Evolutionary conservation across 2,888 invertebrate species (phyloP).

Genomic region (Abscondita cerata): DNA sequence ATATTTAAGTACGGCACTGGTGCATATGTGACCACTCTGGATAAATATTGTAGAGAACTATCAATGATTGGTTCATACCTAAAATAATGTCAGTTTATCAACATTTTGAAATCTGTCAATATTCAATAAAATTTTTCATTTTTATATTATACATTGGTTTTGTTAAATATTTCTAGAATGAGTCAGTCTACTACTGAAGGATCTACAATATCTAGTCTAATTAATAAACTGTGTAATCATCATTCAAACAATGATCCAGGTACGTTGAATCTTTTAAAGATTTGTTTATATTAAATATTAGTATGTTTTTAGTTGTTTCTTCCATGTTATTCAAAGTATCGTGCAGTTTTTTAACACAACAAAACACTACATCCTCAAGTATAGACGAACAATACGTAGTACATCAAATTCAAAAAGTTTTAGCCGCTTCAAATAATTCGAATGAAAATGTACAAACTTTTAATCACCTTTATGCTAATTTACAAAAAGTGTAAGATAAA

Average conservation of each 20-base stretch:
- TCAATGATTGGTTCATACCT: too few relatives aligned
- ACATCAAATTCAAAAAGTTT: conserved; percentile 39
- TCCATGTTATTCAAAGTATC: conserved; percentile 47
- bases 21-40: too few relatives aligned
- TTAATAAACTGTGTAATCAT: conserved; percentile 52
- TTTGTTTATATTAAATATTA: not conserved
- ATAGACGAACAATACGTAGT: conserved; percentile 48
- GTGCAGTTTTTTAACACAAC: conserved; percentile 45
- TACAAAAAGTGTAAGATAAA: conserved; percentile 49
- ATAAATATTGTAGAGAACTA: too few relatives aligned
- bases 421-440: conserved; percentile 37
- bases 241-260: conserved; percentile 50
- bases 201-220: conserved; percentile 36
- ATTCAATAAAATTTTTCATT: too few relatives aligned
- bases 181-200: conserved; percentile 32
- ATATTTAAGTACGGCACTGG: too few relatives aligned
- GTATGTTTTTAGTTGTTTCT: too few relatives aligned
- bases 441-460: conserved; percentile 50
- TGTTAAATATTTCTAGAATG: conserved; percentile 25
- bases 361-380: conserved; percentile 45
- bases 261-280: conserved; percentile 12
- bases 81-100: too few relatives aligned
- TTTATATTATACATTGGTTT: too few relatives aligned
- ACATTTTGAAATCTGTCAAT: too few relatives aligned
- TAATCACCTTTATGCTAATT: conserved; percentile 50